Conservation (phyloP, 2,113 vertebrate genomes). For the Gnathonemus echidnorhynchus region DNA sequence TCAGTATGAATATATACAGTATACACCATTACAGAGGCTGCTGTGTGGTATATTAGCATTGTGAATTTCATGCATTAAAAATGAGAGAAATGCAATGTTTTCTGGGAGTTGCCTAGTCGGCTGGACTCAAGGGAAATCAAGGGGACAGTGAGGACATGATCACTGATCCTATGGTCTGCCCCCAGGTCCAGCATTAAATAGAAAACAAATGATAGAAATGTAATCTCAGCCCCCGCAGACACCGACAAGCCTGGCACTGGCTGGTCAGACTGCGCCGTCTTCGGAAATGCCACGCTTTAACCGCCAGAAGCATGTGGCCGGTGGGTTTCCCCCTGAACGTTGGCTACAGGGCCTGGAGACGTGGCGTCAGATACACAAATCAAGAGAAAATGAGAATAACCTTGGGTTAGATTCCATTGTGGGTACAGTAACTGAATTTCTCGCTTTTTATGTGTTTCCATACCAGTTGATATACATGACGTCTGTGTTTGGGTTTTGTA, state of each 20-base stretch:
- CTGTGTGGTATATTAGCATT: constrained; percentile 20
- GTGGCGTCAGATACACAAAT: background rate
- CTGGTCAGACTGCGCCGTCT: background rate
- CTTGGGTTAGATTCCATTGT: background rate
- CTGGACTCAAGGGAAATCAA: constrained; percentile 55
- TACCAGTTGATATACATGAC: background rate
- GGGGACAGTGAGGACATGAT: constrained; percentile 22
- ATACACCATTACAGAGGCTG: background rate
- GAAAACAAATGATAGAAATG: background rate
- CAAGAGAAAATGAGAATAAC: background rate
- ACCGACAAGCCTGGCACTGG: background rate
- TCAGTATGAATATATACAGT: background rate
- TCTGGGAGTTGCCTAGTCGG: background rate
- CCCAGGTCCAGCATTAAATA: constrained; percentile 24
- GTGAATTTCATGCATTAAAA: constrained; percentile 15
- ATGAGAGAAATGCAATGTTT: background rate
- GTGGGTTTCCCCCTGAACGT: constrained; percentile 28
- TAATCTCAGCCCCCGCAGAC: background rate
- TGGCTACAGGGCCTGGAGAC: constrained; percentile 23
- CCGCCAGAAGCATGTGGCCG: constrained; percentile 33
- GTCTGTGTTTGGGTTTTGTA: background rate
- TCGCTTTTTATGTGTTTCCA: background rate
- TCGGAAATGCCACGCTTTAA: constrained; percentile 33
- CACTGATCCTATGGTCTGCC: background rate
- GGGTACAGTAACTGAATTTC: background rate